phyloP scores from a whole-genome alignment of 2,113 vertebrate genomes.

The Hippocampus mohnikei region DNA sequence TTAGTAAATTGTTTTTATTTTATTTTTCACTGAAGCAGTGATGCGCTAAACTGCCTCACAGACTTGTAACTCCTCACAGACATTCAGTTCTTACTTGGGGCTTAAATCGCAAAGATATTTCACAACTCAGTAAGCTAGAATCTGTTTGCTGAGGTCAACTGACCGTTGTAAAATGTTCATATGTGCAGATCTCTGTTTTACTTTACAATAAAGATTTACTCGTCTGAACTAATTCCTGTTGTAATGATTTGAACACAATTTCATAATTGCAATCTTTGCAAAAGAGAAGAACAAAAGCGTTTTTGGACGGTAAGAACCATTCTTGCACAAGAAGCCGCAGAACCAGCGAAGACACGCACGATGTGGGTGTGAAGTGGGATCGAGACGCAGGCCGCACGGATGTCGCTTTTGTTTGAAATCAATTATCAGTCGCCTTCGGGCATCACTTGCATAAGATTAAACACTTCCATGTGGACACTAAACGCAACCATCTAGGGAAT shows the following conservation, averaged over 20 bases:
- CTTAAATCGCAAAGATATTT: conserved; percentile 5
- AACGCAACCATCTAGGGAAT: too few species aligned
- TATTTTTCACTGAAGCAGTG: background rate
- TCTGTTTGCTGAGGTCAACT: conserved; percentile 5
- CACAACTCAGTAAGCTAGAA: conserved; percentile 2
- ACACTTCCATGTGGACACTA: too few species aligned
- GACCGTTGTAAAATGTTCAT: conserved; percentile 40
- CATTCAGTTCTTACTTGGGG: background rate
- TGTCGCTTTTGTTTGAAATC: too few species aligned
- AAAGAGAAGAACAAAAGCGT: background rate
- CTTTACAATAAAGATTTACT: conserved; percentile 25
- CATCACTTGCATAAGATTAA: too few species aligned
- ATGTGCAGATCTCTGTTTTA: conserved; percentile 41
- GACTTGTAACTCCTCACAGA: conserved; percentile 1
- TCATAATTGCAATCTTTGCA: background rate
- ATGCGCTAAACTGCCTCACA: background rate
- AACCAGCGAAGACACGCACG: too few species aligned
- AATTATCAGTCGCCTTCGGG: too few species aligned
- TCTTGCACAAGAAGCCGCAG: too few species aligned
- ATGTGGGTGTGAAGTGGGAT: too few species aligned
- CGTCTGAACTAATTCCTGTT: conserved; percentile 20
- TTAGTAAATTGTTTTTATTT: background rate
- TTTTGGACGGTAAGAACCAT: too few species aligned
- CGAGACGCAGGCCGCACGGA: too few species aligned
- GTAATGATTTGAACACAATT: conserved; percentile 12